Conservation (phyloP, 2,888 invertebrate genomes). For the Lasioglossum zephyrum region DNA sequence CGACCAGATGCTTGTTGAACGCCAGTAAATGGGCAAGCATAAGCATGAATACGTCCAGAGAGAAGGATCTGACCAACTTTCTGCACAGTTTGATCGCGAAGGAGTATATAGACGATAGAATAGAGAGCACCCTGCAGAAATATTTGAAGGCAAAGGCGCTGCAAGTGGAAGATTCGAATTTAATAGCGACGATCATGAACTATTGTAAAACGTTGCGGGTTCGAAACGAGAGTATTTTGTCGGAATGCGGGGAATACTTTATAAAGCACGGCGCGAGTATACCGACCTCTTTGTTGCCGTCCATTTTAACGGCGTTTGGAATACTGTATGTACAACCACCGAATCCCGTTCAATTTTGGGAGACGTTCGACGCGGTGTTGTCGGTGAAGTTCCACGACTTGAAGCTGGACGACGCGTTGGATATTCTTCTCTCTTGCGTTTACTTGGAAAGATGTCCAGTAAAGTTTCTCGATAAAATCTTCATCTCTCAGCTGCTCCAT, state of each 20-base stretch:
- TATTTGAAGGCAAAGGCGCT: constrained; percentile 86
- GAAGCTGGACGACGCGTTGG: constrained; percentile 86
- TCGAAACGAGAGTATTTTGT: constrained; percentile 86
- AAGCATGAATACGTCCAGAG: constrained; percentile 87
- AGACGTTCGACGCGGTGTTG: constrained; percentile 85
- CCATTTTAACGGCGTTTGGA: constrained; percentile 87
- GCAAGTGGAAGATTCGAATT: constrained; percentile 85
- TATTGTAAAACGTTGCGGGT: constrained; percentile 87
- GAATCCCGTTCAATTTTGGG: constrained; percentile 86
- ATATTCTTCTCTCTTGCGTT: constrained; percentile 88
- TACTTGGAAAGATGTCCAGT: constrained; percentile 88
- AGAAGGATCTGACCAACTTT: constrained; percentile 85
- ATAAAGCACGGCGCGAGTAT: constrained; percentile 84
- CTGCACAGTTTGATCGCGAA: constrained; percentile 86
- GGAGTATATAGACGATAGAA: constrained; percentile 86
- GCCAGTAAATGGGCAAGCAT: constrained; percentile 86
- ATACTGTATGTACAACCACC: constrained; percentile 86
- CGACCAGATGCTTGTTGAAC: constrained; percentile 78
- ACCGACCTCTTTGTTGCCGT: constrained; percentile 86
- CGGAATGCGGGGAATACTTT: constrained; percentile 87
- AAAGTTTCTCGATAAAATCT: constrained; percentile 87
- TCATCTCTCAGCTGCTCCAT: constrained; percentile 87
- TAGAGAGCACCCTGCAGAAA: constrained; percentile 87
- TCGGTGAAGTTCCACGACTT: constrained; percentile 86
- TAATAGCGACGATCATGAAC: constrained; percentile 87